These are phyloP conservation scores for Ornithoptera priamus DNA, from an alignment of 2,888 invertebrate species.

Conservation along the genomic window DNA sequence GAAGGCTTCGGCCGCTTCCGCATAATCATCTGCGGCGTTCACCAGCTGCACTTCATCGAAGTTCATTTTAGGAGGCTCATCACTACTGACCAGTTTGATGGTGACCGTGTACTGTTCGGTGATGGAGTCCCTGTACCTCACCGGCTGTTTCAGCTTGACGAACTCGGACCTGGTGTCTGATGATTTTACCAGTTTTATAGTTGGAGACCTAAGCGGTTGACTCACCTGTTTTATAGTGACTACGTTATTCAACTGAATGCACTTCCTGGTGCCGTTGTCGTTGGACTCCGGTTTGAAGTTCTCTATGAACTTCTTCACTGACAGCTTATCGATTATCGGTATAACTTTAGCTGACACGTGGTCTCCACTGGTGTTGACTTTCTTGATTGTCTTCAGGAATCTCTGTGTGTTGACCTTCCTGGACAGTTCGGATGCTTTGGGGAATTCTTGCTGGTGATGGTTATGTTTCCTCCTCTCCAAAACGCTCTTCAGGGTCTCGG, in stretches of 20 bases:
- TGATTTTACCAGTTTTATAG: conserved; percentile 55
- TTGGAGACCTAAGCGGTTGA: conserved; percentile 32
- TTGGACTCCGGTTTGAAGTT: conserved; percentile 58
- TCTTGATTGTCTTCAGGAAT: conserved; percentile 52
- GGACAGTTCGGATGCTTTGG: not conserved
- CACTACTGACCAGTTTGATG: conserved; percentile 43
- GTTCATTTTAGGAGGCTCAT: conserved; percentile 21
- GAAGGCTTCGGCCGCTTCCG: conserved; percentile 33
- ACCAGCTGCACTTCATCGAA: conserved; percentile 21
- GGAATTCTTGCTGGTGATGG: not conserved
- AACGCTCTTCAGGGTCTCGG: conserved; percentile 60
- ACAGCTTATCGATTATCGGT: conserved; percentile 42
- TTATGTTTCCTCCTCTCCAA: conserved; percentile 52
- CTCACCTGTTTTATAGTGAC: conserved; percentile 43
- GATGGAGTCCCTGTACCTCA: conserved; percentile 43
- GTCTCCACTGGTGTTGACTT: conserved; percentile 36
- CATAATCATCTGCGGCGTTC: conserved; percentile 17
- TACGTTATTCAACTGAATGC: conserved; percentile 31
- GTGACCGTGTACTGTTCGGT: conserved; percentile 40
- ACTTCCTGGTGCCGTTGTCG: conserved; percentile 34
- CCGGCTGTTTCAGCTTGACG: conserved; percentile 50
- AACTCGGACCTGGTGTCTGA: conserved; percentile 17
- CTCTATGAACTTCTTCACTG: conserved; percentile 64
- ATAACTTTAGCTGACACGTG: conserved; percentile 44
- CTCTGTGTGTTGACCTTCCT: conserved; percentile 36